Evolutionary conservation across 2,113 vertebrate genomes (phyloP).

Genomic region (Cyphomyrus plagiostoma): DNA sequence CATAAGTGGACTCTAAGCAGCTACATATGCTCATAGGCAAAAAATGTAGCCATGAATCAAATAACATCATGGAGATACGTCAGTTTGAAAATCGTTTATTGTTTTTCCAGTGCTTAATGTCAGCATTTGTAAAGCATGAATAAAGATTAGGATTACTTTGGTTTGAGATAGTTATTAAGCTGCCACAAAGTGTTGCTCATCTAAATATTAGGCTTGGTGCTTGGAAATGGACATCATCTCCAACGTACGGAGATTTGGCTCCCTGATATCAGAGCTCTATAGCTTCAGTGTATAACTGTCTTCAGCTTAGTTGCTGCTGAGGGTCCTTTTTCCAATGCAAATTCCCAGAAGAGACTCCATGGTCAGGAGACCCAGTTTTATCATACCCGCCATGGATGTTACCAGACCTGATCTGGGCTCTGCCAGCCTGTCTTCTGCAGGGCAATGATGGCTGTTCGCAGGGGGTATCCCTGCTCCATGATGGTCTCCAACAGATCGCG

Average conservation of each 20-base stretch:
- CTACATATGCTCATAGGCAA: background rate
- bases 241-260: background rate
- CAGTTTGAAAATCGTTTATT: background rate
- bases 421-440: conserved; percentile 80
- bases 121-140: background rate
- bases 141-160: background rate
- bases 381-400: background rate
- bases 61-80: conserved; percentile 7
- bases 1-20: background rate
- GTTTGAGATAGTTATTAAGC: background rate
- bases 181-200: background rate
- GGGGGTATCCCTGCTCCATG: conserved; percentile 73
- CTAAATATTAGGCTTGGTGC: background rate
- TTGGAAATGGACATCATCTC: background rate
- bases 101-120: background rate
- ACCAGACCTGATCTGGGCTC: conserved; percentile 75
- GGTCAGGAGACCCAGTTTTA: background rate
- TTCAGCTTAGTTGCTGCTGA: background rate
- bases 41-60: conserved; percentile 10
- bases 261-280: background rate
- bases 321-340: background rate
- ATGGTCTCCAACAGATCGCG: conserved; percentile 72
- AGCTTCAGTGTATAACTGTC: background rate
- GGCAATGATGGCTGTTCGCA: conserved; percentile 75
- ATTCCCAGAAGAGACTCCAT: background rate